These are phyloP conservation scores for Anastatus disparis DNA, from an alignment of 1,140 invertebrate species.

Conservation along the genomic window DNA sequence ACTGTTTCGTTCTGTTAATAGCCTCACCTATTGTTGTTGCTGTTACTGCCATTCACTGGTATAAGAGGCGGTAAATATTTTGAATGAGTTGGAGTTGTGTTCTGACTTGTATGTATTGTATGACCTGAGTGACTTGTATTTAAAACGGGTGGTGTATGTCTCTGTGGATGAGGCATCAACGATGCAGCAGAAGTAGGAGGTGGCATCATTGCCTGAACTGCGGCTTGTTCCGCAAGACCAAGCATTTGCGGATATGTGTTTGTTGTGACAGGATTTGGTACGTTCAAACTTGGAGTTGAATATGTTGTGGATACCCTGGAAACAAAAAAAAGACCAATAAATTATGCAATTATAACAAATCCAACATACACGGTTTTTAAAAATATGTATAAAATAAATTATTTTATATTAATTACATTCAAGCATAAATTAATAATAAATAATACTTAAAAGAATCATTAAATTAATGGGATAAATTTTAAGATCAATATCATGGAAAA, in stretches of 20 bases:
- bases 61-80: conserved; percentile 71
- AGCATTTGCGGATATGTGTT: conserved; percentile 64
- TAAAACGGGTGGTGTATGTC: conserved; percentile 60
- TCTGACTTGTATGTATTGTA: conserved; percentile 24
- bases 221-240: conserved; percentile 60
- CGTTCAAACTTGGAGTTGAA: conserved; percentile 60
- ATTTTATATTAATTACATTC: conserved; percentile 12
- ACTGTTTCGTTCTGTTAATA: too few relatives aligned
- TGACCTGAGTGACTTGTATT: conserved; percentile 28
- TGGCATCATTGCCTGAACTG: conserved; percentile 64
- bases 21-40: conserved; percentile 41
- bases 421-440: conserved; percentile 24
- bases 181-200: conserved; percentile 56
- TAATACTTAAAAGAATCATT: background rate
- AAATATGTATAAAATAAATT: background rate
- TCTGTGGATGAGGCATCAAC: conserved; percentile 60
- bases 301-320: conserved; percentile 66
- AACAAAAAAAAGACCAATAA: conserved; percentile 50
- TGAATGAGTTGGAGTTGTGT: conserved; percentile 43
- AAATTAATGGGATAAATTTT: background rate
- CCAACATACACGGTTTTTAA: conserved; percentile 24
- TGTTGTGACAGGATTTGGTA: conserved; percentile 61
- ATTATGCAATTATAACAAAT: conserved; percentile 25
- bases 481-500: conserved; percentile 39
- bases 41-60: conserved; percentile 64